A percentile compares a stretch with the other conserved stretches of the same genome.
Evolutionary conservation across 1,140 invertebrate genomes (phyloP).

Genomic region (Danaus melanippus): DNA sequence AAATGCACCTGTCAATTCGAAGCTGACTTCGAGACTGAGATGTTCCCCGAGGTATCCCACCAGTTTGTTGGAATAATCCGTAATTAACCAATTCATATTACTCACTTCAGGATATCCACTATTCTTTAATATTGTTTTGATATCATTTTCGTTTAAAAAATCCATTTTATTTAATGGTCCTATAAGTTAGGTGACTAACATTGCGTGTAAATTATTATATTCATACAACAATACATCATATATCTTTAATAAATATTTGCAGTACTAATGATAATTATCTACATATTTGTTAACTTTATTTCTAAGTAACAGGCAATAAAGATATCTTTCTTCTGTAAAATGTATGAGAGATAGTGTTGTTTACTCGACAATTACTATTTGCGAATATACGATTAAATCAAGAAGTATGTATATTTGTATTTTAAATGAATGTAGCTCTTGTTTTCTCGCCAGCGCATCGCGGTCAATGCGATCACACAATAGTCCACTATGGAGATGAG

Average conservation of each 20-base stretch:
- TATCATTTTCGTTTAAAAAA: constrained; percentile 36
- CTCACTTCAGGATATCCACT: constrained; percentile 23
- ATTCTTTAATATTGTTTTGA: constrained; percentile 32
- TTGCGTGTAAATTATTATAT: constrained; percentile 3
- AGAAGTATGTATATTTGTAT: too few relatives aligned
- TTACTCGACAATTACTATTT: too few relatives aligned
- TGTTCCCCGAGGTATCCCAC: constrained; percentile 55
- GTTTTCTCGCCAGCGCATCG: too few relatives aligned
- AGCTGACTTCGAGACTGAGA: constrained; percentile 33
- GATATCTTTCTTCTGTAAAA: too few relatives aligned
- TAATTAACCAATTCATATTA: constrained; percentile 29
- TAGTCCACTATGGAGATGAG: too few relatives aligned
- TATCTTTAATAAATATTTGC: constrained; percentile 8
- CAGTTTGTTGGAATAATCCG: constrained; percentile 33
- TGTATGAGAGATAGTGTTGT: too few relatives aligned
- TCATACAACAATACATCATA: not conserved
- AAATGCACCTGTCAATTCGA: constrained; percentile 18
- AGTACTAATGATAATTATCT: not conserved
- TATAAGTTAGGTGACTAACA: constrained; percentile 1
- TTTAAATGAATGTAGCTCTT: too few relatives aligned
- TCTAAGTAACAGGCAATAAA: too few relatives aligned
- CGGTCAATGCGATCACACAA: too few relatives aligned
- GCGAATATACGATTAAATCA: too few relatives aligned
- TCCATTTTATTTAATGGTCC: constrained; percentile 28
- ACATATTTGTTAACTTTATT: too few relatives aligned